Evolutionary conservation across 2,113 vertebrate genomes (phyloP), one percentile per base, ranked within the genome.

Genomic region (Beaufortia kweichowensis): DNA sequence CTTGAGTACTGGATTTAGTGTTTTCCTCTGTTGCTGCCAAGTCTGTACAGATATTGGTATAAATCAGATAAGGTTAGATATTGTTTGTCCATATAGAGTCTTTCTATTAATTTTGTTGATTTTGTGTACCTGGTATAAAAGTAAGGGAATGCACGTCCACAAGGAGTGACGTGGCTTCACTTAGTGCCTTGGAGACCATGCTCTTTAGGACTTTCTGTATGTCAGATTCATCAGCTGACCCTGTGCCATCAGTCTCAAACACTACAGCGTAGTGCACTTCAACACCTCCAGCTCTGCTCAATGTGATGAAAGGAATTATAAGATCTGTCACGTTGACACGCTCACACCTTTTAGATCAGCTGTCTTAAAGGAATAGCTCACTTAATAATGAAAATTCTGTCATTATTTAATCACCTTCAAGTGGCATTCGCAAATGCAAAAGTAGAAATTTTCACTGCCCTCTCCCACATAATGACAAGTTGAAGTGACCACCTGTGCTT

Each of bases 181-280:
- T 90, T 48, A 98, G 89, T 1, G 92, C 93, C 53, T 83, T 94
- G 43, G 89, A 85, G 73, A 98, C 93, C 73, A 96, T 91, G 31
- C 92, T 83, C 84, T 93, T 94, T 69, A 98, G 84, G 79, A n/a
- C 88, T 86, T 78, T 90, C 88, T 46, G 29, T 74, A 85, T 86
- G 82, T 84, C 68, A 80, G 70, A 62, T 8, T 89, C 84, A 41
- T 77, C 61, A 2, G 29, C 26, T 24, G 53, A 21, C 3, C 87
- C 81, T 0, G 81, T 83, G 56, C 83, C 86, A 63, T 91, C 68
- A 53, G 79, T 90, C 83, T 88, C 94, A 84, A 99, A 99, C 86
- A 95, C 88, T 62, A 93, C 93, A 31, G 89, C 90, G 2, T 93
- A 95, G 1, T 79, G 89, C 60, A 94, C 87, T 24, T 94, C 78